These are phyloP conservation scores for Strix uralensis DNA, from an alignment of 2,113 vertebrate genomes.

Conservation along the genomic window DNA sequence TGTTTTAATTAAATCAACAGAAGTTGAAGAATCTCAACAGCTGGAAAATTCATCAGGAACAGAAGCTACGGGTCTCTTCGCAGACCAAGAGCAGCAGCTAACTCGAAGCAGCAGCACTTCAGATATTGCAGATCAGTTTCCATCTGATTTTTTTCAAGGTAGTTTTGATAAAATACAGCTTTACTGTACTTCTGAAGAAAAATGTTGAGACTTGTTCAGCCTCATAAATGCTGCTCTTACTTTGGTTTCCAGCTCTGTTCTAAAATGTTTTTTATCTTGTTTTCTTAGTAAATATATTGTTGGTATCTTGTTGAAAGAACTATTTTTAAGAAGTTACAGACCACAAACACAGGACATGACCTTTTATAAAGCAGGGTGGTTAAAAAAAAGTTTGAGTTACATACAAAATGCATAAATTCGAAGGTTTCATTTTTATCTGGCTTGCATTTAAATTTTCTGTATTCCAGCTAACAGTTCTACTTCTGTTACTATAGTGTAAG, in stretches of 20 bases:
- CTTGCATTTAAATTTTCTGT: background rate
- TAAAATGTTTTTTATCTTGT: background rate
- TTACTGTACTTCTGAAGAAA: background rate
- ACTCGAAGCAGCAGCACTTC: conserved; percentile 92
- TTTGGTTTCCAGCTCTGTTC: background rate
- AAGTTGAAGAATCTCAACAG: conserved; percentile 89
- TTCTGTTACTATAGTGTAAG: background rate
- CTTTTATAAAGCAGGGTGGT: background rate
- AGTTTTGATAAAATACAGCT: background rate
- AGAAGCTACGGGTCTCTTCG: conserved; percentile 58
- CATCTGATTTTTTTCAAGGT: conserved; percentile 83
- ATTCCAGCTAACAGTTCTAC: background rate
- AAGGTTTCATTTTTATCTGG: background rate
- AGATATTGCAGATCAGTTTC: conserved; percentile 85
- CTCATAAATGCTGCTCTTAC: background rate
- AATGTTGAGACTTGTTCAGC: background rate
- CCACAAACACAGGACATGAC: background rate
- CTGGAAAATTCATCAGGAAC: conserved; percentile 74
- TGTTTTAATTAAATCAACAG: conserved; percentile 68
- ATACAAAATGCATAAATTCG: no score
- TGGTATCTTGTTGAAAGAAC: background rate
- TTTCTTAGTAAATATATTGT: background rate
- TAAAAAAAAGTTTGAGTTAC: no score
- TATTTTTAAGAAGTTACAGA: background rate
- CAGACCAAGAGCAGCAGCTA: conserved; percentile 76